Evolutionary conservation across 2,888 invertebrate species (phyloP), one percentile per base, ranked within the genome.

Genomic region (Epirrhoe tristata): DNA sequence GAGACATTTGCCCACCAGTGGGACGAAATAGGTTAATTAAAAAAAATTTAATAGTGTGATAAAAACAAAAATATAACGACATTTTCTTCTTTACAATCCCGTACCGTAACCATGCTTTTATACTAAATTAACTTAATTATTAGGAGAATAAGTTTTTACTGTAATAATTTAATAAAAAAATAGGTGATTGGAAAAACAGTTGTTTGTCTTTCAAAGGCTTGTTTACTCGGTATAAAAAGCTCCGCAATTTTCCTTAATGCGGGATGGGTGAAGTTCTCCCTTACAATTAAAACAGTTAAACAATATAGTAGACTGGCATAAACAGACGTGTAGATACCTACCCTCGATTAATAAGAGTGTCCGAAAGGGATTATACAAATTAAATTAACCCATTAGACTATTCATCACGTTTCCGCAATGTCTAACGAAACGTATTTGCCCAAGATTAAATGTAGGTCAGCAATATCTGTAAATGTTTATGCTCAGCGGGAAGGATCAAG

Each of bases 301-400:
- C 24, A 24, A 24, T 3, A 2, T 24, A 24, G 24, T 24, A 24
- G 24, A 24, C 24, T 24, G 24, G 24, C 24, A 48, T 58, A 34
- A 10, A 4, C 31, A 31, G 46, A 17, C 14, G 16, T 60, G 55
- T 46, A 24, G 34, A 52, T 56, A 60, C 66, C 58, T 56, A 60
- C 66, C 58, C 62, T 68, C 57, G 63, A 56, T 66, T 62, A 60
- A 66, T 58, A 66, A 46, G 53, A 54, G 53, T 46, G 58, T 51
- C 58, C 53, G 12, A 59, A 59, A 60, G 55, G 59, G 57, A 24
- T 52, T 62, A 56, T n/a, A 54, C 50, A 66, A 66, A 66, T 66
- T 63, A 57, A 66, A 63, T 63, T 50, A 53, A 66, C 58, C 61
- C 55, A 64, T 68, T 68, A 61, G 46, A 46, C 55, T 36, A 68